Conservation (phyloP, 2,888 invertebrate genomes). For the Hesperia comma region DNA sequence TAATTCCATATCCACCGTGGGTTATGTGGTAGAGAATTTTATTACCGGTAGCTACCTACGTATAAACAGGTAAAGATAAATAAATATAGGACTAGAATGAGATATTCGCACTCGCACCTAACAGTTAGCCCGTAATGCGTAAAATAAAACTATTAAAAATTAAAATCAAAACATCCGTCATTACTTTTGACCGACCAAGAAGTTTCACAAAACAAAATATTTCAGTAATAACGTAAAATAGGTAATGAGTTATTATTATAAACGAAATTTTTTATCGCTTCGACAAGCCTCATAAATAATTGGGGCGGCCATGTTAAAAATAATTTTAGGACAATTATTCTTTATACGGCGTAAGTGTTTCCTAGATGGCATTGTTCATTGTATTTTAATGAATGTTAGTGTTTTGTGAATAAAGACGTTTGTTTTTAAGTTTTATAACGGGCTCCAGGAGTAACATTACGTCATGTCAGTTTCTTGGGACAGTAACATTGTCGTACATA, state of each 20-base stretch:
- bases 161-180: no score
- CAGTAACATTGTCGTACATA: not conserved
- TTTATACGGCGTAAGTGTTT: slow-evolving; percentile 3
- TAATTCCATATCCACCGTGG: no score
- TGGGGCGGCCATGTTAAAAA: slow-evolving; percentile 12
- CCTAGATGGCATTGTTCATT: slow-evolving; percentile 2
- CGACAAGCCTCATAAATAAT: not conserved
- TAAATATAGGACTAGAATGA: no score
- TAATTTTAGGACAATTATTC: slow-evolving; percentile 7
- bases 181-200: no score
- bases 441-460: not conserved
- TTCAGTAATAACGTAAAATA: not conserved
- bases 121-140: no score
- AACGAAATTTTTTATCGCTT: not conserved
- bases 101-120: no score
- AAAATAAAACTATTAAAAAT: no score
- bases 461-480: not conserved
- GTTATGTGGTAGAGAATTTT: no score
- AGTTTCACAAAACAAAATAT: not conserved
- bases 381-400: slow-evolving; percentile 14
- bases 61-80: no score
- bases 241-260: slow-evolving; percentile 2
- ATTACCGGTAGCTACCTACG: no score
- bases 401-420: slow-evolving; percentile 4
- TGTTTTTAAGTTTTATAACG: slow-evolving; percentile 4